Conservation (phyloP, 2,888 invertebrate genomes). For the Labia minor region DNA sequence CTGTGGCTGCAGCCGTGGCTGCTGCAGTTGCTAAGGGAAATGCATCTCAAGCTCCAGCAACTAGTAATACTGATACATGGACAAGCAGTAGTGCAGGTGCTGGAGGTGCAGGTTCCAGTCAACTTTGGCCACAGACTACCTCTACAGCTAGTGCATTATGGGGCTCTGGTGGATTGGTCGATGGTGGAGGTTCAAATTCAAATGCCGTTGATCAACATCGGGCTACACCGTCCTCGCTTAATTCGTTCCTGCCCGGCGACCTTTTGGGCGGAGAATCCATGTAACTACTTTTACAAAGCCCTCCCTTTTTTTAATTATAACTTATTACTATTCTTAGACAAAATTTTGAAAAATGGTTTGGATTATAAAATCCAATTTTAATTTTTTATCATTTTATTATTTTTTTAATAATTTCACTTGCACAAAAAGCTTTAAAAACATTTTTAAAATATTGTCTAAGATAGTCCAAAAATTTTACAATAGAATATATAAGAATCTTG, state of each 20-base stretch:
- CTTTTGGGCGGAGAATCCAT: constrained; percentile 78
- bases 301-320: background rate
- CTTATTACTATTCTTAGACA: background rate
- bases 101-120: constrained; percentile 34
- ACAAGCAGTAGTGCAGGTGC: constrained; percentile 22
- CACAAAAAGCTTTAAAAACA: constrained; percentile 24
- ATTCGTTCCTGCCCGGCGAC: constrained; percentile 78
- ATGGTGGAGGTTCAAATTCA: constrained; percentile 37
- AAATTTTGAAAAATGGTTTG: constrained; percentile 23
- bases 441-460: constrained; percentile 25
- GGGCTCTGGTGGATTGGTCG: constrained; percentile 40
- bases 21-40: constrained; percentile 20
- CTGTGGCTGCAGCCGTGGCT: constrained; percentile 20
- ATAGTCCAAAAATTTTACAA: constrained; percentile 21
- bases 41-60: constrained; percentile 20
- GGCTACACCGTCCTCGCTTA: constrained; percentile 73
- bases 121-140: constrained; percentile 53
- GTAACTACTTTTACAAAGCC: constrained; percentile 39
- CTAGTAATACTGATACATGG: constrained; percentile 19
- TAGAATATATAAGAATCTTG: background rate
- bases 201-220: constrained; percentile 52
- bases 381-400: constrained; percentile 18
- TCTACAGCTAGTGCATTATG: constrained; percentile 38
- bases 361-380: constrained; percentile 17
- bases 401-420: constrained; percentile 20